phyloP scores from a whole-genome alignment of 2,113 vertebrate species.

The Apteryx owenii region DNA sequence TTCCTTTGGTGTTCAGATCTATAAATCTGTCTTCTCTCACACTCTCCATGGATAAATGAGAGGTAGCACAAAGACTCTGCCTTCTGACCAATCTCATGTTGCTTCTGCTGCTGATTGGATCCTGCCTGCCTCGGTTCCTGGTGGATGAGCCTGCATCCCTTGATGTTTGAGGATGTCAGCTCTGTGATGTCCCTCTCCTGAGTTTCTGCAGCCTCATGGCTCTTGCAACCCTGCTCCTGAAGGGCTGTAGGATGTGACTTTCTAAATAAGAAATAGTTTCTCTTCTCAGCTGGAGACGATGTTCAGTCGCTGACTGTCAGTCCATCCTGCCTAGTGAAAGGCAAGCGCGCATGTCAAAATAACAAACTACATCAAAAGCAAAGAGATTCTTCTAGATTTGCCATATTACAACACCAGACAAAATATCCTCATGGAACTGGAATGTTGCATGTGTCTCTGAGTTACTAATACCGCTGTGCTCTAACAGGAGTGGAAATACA shows the following conservation, averaged over 20 bases:
- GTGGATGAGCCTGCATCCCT: background rate
- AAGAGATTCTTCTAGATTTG: background rate
- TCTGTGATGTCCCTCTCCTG: background rate
- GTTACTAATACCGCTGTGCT: background rate
- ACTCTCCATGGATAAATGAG: background rate
- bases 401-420: background rate
- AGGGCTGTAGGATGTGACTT: background rate
- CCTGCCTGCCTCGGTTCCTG: background rate
- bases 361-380: background rate
- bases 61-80: fast-evolving
- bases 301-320: background rate
- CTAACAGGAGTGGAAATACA: background rate
- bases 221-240: background rate
- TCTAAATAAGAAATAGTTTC: background rate
- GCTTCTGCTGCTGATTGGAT: background rate
- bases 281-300: background rate
- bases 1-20: background rate
- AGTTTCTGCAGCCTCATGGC: background rate
- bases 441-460: background rate
- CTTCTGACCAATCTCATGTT: background rate
- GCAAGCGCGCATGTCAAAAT: background rate
- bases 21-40: background rate
- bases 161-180: background rate
- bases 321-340: background rate
- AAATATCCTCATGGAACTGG: background rate